Conservation (phyloP, 2,113 vertebrate genomes). For the Gymnobelideus leadbeateri region DNA sequence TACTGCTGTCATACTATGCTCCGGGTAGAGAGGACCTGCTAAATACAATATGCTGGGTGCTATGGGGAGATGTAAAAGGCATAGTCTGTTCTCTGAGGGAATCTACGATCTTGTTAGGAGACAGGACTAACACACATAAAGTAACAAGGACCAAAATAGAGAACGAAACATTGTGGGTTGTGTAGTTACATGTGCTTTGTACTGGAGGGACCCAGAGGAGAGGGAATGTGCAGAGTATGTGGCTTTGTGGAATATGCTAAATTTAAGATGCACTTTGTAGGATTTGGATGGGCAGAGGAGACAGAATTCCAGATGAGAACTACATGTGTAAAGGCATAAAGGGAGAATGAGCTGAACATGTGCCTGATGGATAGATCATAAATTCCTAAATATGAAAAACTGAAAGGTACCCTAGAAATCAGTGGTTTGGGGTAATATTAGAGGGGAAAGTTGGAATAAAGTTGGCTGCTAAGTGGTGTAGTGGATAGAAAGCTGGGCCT, state of each 20-base stretch:
- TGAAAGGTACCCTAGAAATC: not conserved
- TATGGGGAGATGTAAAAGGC: not conserved
- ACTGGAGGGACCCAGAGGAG: not conserved
- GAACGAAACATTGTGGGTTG: slow-evolving; percentile 13
- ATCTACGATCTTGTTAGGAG: not conserved
- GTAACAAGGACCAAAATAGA: not conserved
- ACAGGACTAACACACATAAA: not conserved
- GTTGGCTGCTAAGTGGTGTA: not conserved
- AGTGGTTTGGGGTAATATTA: not conserved
- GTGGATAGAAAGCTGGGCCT: not conserved
- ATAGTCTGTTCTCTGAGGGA: not conserved
- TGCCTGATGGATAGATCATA: not conserved
- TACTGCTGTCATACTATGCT: not conserved
- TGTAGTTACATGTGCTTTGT: not conserved
- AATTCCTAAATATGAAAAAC: not conserved
- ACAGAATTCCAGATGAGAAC: not conserved
- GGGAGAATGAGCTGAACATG: not conserved
- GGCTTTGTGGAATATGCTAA: not conserved
- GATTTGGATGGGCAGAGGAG: not conserved
- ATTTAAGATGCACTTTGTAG: not conserved
- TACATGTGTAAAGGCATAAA: not conserved
- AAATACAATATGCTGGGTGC: not conserved
- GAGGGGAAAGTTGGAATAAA: not conserved
- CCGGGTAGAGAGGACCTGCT: not conserved
- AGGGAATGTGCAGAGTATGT: not conserved